Conservation (phyloP, 2,113 vertebrate species). For the Poecile atricapillus region DNA sequence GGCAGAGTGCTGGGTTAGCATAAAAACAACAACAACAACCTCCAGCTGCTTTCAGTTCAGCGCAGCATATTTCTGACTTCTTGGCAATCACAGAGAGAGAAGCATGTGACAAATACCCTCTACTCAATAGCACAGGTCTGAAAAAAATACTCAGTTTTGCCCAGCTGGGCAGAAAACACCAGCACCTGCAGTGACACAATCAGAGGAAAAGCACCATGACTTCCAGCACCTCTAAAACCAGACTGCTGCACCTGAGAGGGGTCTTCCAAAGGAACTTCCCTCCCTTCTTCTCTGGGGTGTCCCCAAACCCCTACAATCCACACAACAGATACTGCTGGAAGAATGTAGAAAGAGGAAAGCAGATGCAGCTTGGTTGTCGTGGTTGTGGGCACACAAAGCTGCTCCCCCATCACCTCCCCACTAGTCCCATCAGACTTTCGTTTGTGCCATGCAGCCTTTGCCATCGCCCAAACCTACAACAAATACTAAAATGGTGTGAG, state of each 20-base stretch:
- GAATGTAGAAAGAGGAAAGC: not conserved
- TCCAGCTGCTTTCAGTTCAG: not conserved
- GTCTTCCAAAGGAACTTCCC: not conserved
- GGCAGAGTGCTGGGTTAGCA: not conserved
- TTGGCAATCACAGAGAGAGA: not conserved
- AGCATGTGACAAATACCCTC: not conserved
- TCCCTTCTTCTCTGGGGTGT: not conserved
- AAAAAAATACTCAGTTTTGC: not conserved
- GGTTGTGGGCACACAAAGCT: not conserved
- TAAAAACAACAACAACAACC: constrained; percentile 2
- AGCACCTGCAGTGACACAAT: not conserved
- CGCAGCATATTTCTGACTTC: not conserved
- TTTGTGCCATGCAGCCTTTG: not conserved
- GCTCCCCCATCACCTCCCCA: not conserved
- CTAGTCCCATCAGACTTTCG: fast-evolving
- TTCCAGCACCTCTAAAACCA: not conserved
- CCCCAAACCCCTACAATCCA: not conserved
- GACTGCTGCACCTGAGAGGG: not conserved
- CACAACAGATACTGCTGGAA: not conserved
- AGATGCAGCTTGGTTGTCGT: not conserved
- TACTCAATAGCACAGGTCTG: not conserved
- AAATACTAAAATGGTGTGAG: not conserved
- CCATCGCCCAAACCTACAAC: not conserved
- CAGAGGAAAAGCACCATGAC: fast-evolving
- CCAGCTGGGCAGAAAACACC: not conserved